Base-by-base conservation (phyloP, 2,113 vertebrate species). In the Artemisiospiza belli region DNA sequence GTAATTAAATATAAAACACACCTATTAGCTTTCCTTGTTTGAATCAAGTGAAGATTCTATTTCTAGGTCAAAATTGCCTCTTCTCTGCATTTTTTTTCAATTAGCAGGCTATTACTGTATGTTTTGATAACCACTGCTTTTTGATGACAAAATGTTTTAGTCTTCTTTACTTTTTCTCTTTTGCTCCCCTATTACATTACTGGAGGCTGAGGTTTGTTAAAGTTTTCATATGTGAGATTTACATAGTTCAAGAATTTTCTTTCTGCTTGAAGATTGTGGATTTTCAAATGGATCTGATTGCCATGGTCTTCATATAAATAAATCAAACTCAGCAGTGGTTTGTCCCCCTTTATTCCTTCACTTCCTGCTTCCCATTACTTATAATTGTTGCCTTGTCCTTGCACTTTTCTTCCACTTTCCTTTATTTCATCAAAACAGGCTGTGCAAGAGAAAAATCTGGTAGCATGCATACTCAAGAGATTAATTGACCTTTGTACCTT, bases 401-500 rank as follows among this genome's bases (percentile, higher is more conserved):
- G 44, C 27, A 46, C 21, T 74, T 55, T 57, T 27, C 55, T 73
- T 37, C 54, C 27, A 49, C 33, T 73, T 84, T 41, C 25, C 77
- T 86, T 58, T 61, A 33, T 61, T 82, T 70, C 66, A 15, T 52
- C 33, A n/a, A 33, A 84, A 83, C 5, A 57, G 31, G 37, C 81
- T 41, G 51, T 21, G 25, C 30, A 58, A 68, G 22, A 80, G 59
- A 83, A 55, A 75, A 78, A 41, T n/a, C 51, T 83, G 54, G 24
- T 35, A 33, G 78, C 6, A 30, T 67, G 63, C 18, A 43, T 13
- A 17, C 55, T 72, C 37, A 54, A 79, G 81, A 76, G 94, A 75
- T 91, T 82, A 77, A 69, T 9, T 91, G 85, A 87, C 74, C 87
- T 95, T 87, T 92, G 81, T 63, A 25, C 90, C 43, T 79, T 66